A percentile compares a stretch with the other conserved stretches of the same genome.
phyloP scores from a whole-genome alignment of 2,113 vertebrate genomes.

The Suricata suricatta region DNA sequence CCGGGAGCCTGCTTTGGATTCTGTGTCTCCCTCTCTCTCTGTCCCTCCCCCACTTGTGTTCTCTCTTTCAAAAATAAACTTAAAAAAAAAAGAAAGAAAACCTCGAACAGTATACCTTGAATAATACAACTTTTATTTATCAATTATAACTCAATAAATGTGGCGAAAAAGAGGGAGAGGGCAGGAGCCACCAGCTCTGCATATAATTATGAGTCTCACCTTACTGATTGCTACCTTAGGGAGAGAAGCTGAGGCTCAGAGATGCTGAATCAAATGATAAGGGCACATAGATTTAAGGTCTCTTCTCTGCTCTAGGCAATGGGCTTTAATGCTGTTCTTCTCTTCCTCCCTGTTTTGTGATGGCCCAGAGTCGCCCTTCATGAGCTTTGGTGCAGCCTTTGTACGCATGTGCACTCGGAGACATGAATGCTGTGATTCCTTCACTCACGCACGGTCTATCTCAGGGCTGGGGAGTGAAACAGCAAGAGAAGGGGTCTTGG shows the following conservation, averaged over 20 bases:
- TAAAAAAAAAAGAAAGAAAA: not conserved
- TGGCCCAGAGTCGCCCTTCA: not conserved
- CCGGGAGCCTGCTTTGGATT: no score
- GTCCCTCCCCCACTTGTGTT: no score
- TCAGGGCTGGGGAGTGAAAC: not conserved
- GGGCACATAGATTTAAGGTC: not conserved
- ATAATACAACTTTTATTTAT: not conserved
- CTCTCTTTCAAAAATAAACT: no score
- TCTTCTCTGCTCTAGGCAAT: no score
- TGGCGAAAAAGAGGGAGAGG: not conserved
- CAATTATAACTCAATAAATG: not conserved
- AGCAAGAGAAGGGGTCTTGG: not conserved
- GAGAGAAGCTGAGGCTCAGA: not conserved
- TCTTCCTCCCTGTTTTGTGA: not conserved
- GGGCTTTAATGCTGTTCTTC: accelerated
- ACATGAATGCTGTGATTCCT: not conserved
- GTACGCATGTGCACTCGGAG: not conserved
- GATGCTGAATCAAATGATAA: not conserved
- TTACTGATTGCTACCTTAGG: not conserved
- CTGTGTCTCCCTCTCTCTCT: no score
- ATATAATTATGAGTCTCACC: not conserved
- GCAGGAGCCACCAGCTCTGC: not conserved
- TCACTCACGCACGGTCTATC: not conserved
- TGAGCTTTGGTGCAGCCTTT: not conserved
- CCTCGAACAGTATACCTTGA: not conserved